phyloP scores from a whole-genome alignment of 2,888 invertebrate genomes.

The Drosophila nigritarsus region DNA sequence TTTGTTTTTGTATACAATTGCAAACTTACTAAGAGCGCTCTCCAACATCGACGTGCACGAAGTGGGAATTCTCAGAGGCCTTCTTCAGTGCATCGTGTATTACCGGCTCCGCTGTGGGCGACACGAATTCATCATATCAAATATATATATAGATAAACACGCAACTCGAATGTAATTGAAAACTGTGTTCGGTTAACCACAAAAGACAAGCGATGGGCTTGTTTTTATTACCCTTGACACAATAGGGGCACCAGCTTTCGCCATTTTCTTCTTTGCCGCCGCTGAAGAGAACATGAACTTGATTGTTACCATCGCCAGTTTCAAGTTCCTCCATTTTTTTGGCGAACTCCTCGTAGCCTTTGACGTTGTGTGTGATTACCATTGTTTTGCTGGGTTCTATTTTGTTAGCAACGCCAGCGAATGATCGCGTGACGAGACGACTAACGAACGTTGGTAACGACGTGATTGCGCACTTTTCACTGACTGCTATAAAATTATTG shows the following conservation, averaged over 20 bases:
- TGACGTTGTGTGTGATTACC: slow-evolving; percentile 84
- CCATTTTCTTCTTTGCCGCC: slow-evolving; percentile 87
- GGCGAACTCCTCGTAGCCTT: slow-evolving; percentile 84
- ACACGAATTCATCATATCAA: background rate
- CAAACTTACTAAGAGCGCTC: slow-evolving; percentile 89
- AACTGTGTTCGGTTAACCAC: slow-evolving; percentile 22
- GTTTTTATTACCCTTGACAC: slow-evolving; percentile 90
- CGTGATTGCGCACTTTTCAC: slow-evolving; percentile 63
- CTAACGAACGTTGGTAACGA: slow-evolving; percentile 40
- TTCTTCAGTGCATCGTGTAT: slow-evolving; percentile 89
- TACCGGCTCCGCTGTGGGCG: slow-evolving; percentile 90
- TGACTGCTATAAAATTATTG: slow-evolving; percentile 43
- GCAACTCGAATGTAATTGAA: slow-evolving; percentile 28
- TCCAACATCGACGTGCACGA: slow-evolving; percentile 92
- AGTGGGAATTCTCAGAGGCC: slow-evolving; percentile 88
- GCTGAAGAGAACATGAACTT: slow-evolving; percentile 84
- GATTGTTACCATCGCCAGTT: slow-evolving; percentile 65
- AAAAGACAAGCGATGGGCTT: slow-evolving; percentile 49
- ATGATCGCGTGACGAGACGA: slow-evolving; percentile 60
- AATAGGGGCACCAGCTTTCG: slow-evolving; percentile 95
- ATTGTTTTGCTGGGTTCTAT: slow-evolving; percentile 70
- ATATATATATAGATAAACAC: background rate
- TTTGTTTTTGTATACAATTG: slow-evolving; percentile 21
- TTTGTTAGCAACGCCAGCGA: slow-evolving; percentile 41
- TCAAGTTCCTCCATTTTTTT: slow-evolving; percentile 84